Percentiles rank a stretch among this genome's conserved stretches.
These are phyloP conservation scores for Pristionchus arcanus DNA, from an alignment of 2,888 invertebrate species.

Conservation along the genomic window DNA sequence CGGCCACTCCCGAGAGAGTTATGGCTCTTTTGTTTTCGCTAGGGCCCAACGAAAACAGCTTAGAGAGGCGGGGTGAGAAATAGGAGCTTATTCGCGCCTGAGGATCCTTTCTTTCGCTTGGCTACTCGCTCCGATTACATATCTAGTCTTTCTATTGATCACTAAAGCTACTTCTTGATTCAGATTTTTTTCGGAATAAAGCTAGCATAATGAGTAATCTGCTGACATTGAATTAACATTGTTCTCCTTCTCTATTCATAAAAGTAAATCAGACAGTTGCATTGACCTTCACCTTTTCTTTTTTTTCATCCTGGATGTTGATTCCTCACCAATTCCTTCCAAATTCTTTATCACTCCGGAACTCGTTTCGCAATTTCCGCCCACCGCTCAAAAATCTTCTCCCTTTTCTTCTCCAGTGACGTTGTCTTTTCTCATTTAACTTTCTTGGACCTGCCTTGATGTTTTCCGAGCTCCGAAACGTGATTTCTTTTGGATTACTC, in stretches of 20 bases:
- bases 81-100: background rate
- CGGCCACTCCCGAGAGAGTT: background rate
- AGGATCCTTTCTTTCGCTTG: background rate
- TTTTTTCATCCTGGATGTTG: background rate
- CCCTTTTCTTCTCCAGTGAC: conserved; percentile 4
- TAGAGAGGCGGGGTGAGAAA: background rate
- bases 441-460: background rate
- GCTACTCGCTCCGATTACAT: background rate
- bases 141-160: no score
- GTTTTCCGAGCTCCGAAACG: background rate
- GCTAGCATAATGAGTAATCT: no score
- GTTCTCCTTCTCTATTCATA: no score
- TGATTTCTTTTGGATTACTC: background rate
- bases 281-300: background rate
- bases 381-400: conserved; percentile 53
- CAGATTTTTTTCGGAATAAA: no score
- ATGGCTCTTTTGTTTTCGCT: background rate
- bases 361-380: conserved; percentile 56
- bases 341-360: conserved; percentile 60
- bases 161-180: no score
- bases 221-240: no score
- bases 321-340: conserved; percentile 50
- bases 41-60: background rate
- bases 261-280: no score
- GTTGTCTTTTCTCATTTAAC: background rate